phyloP scores from a whole-genome alignment of 2,888 invertebrate genomes.

The Eupithecia abbreviata region DNA sequence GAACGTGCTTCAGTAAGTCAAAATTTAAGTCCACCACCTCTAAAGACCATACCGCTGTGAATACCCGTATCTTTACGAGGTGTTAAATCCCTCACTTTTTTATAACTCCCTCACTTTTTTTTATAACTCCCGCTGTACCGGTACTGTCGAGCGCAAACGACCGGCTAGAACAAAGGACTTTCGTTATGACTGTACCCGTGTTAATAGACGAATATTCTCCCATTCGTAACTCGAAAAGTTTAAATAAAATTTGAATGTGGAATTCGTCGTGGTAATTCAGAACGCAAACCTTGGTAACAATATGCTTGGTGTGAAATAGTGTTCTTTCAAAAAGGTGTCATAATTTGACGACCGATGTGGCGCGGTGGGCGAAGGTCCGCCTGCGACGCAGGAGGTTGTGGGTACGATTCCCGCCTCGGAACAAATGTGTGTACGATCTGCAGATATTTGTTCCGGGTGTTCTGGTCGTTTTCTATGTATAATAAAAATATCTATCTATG shows the following conservation, averaged over 20 bases:
- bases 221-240: constrained; percentile 18
- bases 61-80: constrained; percentile 76
- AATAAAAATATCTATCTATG: too few species aligned
- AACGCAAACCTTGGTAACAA: not conserved
- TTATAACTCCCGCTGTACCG: constrained; percentile 71
- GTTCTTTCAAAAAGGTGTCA: not conserved
- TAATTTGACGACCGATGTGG: too few species aligned
- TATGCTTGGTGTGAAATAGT: not conserved
- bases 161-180: constrained; percentile 55
- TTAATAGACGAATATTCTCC: constrained; percentile 16
- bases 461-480: too few species aligned
- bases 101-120: constrained; percentile 68
- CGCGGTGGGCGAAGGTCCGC: too few species aligned
- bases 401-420: too few species aligned
- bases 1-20: not conserved
- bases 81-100: constrained; percentile 77
- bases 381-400: too few species aligned
- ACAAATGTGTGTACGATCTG: too few species aligned
- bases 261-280: not conserved
- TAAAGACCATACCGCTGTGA: constrained; percentile 53
- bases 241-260: not conserved
- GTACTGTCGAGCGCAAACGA: constrained; percentile 60
- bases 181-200: constrained; percentile 18
- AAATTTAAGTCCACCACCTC: not conserved
- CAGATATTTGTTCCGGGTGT: too few species aligned